Conservation (phyloP, 2,888 invertebrate genomes). For the Parnassius orleans region DNA sequence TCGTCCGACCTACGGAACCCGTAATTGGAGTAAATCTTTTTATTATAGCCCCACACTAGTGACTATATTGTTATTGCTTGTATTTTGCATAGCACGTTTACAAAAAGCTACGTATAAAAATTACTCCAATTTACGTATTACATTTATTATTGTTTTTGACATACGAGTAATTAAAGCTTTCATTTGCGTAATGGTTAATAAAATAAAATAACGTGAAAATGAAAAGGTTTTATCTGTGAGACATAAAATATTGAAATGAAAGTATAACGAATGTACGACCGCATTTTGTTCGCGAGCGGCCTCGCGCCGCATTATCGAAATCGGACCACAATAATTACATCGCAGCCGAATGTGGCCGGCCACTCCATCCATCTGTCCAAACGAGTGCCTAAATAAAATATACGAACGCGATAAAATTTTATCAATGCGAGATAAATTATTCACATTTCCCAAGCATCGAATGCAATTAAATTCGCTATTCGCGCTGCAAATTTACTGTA, state of each 20-base stretch:
- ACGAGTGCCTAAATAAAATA: slow-evolving; percentile 66
- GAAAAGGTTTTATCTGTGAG: slow-evolving; percentile 65
- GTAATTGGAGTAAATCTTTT: slow-evolving; percentile 73
- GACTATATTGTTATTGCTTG: slow-evolving; percentile 35
- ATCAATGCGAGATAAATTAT: slow-evolving; percentile 61
- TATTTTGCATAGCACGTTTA: slow-evolving; percentile 26
- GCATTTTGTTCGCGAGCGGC: slow-evolving; percentile 65
- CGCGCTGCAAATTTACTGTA: slow-evolving; percentile 38
- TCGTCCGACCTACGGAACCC: slow-evolving; percentile 55
- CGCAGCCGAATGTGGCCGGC: slow-evolving; percentile 61
- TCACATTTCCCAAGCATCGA: slow-evolving; percentile 45
- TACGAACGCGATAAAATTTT: slow-evolving; percentile 58
- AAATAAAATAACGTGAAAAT: slow-evolving; percentile 61
- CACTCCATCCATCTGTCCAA: slow-evolving; percentile 66
- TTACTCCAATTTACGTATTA: background rate
- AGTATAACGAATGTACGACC: slow-evolving; percentile 67
- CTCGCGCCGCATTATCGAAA: slow-evolving; percentile 75
- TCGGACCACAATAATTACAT: slow-evolving; percentile 78
- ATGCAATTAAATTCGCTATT: slow-evolving; percentile 52
- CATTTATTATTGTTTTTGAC: slow-evolving; percentile 16
- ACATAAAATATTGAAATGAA: slow-evolving; percentile 75
- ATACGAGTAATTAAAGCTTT: slow-evolving; percentile 22
- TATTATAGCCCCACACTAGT: slow-evolving; percentile 45
- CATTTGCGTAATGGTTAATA: slow-evolving; percentile 26
- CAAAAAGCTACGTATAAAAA: slow-evolving; percentile 15